These are phyloP conservation scores for Hafferia zeledoni DNA, from an alignment of 2,797 vertebrate genomes.

Conservation along the genomic window DNA sequence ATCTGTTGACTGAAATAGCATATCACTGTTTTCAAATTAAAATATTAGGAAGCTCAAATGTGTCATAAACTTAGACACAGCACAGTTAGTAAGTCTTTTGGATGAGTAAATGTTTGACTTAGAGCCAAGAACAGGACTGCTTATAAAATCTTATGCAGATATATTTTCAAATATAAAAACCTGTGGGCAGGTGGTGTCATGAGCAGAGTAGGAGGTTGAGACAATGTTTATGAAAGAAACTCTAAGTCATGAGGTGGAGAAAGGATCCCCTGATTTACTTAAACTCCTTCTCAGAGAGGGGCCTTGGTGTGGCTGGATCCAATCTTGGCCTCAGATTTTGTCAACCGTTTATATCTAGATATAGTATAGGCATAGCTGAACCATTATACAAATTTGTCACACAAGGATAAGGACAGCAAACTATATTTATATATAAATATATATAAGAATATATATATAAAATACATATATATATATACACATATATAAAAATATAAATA, in stretches of 20 bases:
- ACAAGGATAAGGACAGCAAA: background rate
- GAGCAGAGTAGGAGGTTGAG: background rate
- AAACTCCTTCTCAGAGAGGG: background rate
- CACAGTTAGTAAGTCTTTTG: background rate
- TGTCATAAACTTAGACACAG: background rate
- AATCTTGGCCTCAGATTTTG: background rate
- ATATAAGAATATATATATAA: background rate
- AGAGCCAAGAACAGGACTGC: background rate
- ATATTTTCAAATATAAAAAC: background rate
- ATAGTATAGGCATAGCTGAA: background rate
- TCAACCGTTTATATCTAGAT: background rate
- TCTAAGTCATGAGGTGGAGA: background rate
- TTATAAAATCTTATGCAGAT: background rate
- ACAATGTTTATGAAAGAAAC: background rate
- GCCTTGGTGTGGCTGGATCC: background rate
- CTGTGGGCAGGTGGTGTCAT: accelerated
- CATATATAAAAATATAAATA: too few species aligned
- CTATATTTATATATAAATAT: too few species aligned
- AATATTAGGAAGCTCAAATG: background rate
- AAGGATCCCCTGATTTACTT: background rate
- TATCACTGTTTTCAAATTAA: background rate
- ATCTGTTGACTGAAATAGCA: accelerated
- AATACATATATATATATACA: background rate
- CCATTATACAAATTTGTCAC: background rate
- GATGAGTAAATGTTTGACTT: background rate